Percentiles rank a stretch among this genome's conserved stretches.
Conservation (phyloP, 2,113 vertebrate genomes). For the Condylura cristata region DNA sequence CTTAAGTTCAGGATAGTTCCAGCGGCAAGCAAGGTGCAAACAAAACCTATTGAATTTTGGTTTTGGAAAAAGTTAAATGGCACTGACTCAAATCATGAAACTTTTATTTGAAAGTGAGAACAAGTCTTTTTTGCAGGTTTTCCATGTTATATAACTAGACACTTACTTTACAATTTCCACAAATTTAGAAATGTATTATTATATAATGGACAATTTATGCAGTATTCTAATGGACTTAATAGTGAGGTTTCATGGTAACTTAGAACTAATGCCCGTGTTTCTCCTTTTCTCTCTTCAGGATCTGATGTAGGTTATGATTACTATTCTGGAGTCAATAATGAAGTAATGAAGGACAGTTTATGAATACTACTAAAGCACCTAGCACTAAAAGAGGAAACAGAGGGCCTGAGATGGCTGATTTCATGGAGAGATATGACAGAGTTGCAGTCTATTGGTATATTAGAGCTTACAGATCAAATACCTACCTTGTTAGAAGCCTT, state of each 20-base stretch:
- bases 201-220: neutral
- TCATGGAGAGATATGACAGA: neutral
- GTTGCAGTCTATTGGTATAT: neutral
- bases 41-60: neutral
- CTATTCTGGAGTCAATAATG: neutral
- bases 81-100: neutral
- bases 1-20: neutral
- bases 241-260: neutral
- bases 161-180: neutral
- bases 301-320: neutral
- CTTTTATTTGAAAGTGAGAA: neutral
- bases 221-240: neutral
- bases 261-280: neutral
- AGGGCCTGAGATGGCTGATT: neutral
- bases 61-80: slow-evolving; percentile 34
- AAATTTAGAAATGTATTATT: neutral
- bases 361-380: neutral
- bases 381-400: neutral
- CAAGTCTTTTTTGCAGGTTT: neutral
- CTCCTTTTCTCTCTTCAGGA: neutral
- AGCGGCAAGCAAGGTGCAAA: neutral
- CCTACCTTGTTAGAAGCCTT: slow-evolving; percentile 94
- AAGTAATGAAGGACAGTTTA: neutral
- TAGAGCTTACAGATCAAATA: neutral
- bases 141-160: neutral